These are phyloP conservation scores for Microdon myrmicae DNA, from an alignment of 2,888 invertebrate genomes.

Conservation along the genomic window DNA sequence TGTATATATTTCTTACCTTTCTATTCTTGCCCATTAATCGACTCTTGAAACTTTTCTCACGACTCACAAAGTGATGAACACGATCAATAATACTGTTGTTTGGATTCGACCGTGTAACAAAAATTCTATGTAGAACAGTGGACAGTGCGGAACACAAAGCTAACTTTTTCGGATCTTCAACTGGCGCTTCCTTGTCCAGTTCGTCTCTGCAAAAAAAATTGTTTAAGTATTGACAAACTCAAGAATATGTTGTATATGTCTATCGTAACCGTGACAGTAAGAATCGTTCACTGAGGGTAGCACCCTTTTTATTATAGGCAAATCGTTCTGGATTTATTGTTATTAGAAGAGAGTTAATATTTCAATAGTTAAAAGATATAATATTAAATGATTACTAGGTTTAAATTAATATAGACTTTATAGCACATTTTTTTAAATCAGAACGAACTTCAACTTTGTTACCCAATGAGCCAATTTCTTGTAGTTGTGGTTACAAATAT, in stretches of 20 bases:
- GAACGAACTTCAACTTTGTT: no score
- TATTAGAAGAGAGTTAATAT: no score
- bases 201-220: conserved; percentile 69
- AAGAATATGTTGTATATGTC: background rate
- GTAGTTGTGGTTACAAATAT: background rate
- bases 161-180: conserved; percentile 75
- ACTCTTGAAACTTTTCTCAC: conserved; percentile 81
- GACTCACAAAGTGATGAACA: conserved; percentile 85
- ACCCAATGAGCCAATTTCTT: no score
- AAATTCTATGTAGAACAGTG: conserved; percentile 82
- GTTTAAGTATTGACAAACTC: background rate
- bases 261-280: background rate
- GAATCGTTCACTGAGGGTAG: background rate
- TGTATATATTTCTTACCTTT: conserved; percentile 68
- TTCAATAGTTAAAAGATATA: no score
- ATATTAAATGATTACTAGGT: no score
- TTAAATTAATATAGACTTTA: no score
- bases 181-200: conserved; percentile 72
- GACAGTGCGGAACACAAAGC: conserved; percentile 77
- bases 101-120: conserved; percentile 73
- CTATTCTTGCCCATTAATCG: conserved; percentile 76
- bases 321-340: background rate
- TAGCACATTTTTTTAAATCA: no score
- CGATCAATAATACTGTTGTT: conserved; percentile 74
- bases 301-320: background rate